Base-by-base conservation (phyloP, 2,113 vertebrate species). In the Serilophus lunatus region DNA sequence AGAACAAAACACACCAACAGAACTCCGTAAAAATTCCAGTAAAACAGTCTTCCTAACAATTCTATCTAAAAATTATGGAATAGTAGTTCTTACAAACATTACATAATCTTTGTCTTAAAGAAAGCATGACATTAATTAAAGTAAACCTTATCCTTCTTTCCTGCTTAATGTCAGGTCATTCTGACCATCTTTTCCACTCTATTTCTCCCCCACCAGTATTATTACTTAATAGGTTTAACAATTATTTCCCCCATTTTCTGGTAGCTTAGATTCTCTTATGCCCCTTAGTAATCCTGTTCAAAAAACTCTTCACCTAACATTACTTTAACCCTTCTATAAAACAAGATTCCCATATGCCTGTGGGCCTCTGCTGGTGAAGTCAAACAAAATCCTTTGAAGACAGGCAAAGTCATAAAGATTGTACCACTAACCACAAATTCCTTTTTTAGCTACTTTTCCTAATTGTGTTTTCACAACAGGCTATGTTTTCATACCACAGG, bases 91-190 rank as follows among this genome's bases (percentile, higher is more conserved):
- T 91, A 95, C 75, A 76, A 78, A 33, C 19, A 65, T 40, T 71
- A 42, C 12, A 50, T 66, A 94, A 96, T 83, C 63, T 96, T 93
- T 65, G 49, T 56, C 40, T 89, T 92, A 72, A 93, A 89, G 75
- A 76, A 93, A 93, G 74, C 45, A 69, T 78, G 88, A 64, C 83
- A 75, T 93, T 92, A 86, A 92, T 94, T 93, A 92, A 96, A 78
- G 45, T 35, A 85, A 95, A 78, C 12, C 44, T 91, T 96, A 75
- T 57, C 31, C 70, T 86, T 84, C 23, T 53, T 91, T 89, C 14
- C 12, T 76, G 22, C 89, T 93, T 92, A 92, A 83, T 94, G 91
- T 88, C 81, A 91, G 81, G 81, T 95, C 86, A 95, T 75, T 91
- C 59, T 72, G 75, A 63, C 56, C 57, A 88, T 40, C 57, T 54